These are phyloP conservation scores for Hipposideros armiger DNA, from an alignment of 2,113 vertebrate genomes.

Conservation along the genomic window DNA sequence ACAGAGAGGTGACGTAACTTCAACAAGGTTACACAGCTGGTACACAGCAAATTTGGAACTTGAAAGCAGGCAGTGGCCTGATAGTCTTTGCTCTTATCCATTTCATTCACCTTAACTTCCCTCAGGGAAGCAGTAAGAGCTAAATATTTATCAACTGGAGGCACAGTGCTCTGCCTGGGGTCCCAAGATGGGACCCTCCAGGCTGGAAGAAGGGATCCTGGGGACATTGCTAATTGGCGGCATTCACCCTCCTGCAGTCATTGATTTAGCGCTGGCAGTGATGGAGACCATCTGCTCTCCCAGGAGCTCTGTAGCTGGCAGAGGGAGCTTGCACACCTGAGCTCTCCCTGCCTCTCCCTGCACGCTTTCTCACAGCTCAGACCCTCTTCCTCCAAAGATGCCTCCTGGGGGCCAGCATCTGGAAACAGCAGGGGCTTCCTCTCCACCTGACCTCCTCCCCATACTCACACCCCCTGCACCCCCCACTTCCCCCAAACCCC, in stretches of 20 bases:
- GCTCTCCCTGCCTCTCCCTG: neutral
- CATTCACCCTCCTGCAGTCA: neutral
- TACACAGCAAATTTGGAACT: neutral
- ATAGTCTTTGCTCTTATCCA: neutral
- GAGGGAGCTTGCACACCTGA: neutral
- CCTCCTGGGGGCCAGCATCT: neutral
- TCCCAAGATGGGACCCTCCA: neutral
- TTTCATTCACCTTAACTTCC: neutral
- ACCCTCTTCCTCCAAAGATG: neutral
- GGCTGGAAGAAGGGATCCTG: neutral
- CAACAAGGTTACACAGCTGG: neutral
- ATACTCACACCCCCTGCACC: neutral
- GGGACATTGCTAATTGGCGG: neutral
- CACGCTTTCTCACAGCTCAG: neutral
- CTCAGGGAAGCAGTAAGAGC: neutral
- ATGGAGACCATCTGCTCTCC: neutral
- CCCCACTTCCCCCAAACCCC: no score
- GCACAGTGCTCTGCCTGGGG: neutral
- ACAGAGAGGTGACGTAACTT: neutral
- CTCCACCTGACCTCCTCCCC: neutral
- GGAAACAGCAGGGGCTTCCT: neutral
- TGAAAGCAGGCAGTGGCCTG: neutral
- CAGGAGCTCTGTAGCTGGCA: accelerated
- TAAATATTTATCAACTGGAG: neutral
- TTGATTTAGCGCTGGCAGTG: neutral